Percentiles rank a stretch among this genome's conserved stretches.
phyloP scores from a whole-genome alignment of 35 echinoderm and acorn worm species.

The Ophioderma brevispina region DNA sequence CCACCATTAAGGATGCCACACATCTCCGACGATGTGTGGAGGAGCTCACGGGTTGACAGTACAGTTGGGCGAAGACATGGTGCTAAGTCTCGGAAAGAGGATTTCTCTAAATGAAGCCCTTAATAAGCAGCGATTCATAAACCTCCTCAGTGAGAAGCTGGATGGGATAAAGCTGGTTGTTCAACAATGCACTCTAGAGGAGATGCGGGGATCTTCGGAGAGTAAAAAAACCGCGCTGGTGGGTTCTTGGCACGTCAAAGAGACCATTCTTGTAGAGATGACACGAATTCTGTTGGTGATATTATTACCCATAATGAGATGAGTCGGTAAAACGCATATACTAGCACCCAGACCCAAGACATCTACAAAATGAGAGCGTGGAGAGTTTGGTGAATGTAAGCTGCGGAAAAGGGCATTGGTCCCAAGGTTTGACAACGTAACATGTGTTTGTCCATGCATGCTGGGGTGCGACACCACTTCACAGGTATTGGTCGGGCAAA shows the following conservation, averaged over 20 bases:
- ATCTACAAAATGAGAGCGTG: not conserved
- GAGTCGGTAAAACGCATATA: not conserved
- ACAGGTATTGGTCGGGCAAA: slow-evolving; percentile 13
- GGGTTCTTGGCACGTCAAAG: not conserved
- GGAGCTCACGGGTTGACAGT: slow-evolving; percentile 22
- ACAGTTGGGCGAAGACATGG: slow-evolving; percentile 28
- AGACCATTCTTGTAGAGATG: slow-evolving; percentile 32
- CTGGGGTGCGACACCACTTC: slow-evolving; percentile 53
- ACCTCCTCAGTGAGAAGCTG: slow-evolving; percentile 13
- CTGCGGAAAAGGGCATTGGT: not conserved
- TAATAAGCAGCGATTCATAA: slow-evolving; percentile 64
- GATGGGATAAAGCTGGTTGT: not conserved
- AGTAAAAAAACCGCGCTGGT: slow-evolving; percentile 27
- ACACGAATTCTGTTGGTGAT: not conserved
- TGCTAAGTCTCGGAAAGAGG: slow-evolving; percentile 40
- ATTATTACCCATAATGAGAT: not conserved
- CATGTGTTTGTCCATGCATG: slow-evolving; percentile 50
- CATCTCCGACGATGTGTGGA: slow-evolving; percentile 12
- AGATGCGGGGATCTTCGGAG: slow-evolving; percentile 28
- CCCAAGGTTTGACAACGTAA: not conserved
- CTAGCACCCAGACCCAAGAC: not conserved
- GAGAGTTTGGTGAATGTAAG: slow-evolving; percentile 1
- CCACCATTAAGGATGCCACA: slow-evolving; percentile 34
- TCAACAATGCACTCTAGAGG: not conserved
- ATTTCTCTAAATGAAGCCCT: slow-evolving; percentile 31